Conservation (phyloP, 2,113 vertebrate genomes). For the Peromyscus maniculatus region DNA sequence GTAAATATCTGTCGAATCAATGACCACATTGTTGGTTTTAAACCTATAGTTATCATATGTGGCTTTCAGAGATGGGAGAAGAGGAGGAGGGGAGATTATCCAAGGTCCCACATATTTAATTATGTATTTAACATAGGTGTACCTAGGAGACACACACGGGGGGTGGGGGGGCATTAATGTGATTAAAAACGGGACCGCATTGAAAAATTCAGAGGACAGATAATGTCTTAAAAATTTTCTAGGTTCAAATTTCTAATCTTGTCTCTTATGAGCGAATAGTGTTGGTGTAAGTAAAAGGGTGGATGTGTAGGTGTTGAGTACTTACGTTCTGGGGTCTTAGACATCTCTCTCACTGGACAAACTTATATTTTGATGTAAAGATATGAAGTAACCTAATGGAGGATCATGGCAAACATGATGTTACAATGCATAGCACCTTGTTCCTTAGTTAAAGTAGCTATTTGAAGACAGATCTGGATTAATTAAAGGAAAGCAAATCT, state of each 20-base stretch:
- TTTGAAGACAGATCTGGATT: conserved; percentile 16
- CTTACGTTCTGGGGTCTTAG: not conserved
- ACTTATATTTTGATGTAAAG: not conserved
- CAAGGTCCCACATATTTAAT: not conserved
- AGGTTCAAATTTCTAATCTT: not conserved
- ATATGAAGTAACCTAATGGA: not conserved
- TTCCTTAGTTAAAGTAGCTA: not conserved
- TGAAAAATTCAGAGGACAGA: conserved; percentile 18
- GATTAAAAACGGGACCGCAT: not conserved
- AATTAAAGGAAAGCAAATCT: conserved; percentile 43
- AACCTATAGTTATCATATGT: not conserved
- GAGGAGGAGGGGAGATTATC: not conserved
- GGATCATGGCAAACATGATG: not conserved
- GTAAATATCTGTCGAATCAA: not conserved
- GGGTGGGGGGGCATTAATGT: not conserved
- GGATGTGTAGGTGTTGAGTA: not conserved
- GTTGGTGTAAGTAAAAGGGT: not conserved
- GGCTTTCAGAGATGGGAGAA: not conserved
- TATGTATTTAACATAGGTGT: not conserved
- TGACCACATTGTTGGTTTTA: not conserved
- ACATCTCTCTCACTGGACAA: not conserved
- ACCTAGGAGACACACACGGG: not conserved
- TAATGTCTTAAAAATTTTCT: not conserved
- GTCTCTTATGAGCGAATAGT: not conserved
- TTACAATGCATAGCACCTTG: not conserved